A percentile compares a stretch with the other conserved stretches of the same genome.
Evolutionary conservation across 2,113 vertebrate species (phyloP).

Genomic region (Suncus etruscus): DNA sequence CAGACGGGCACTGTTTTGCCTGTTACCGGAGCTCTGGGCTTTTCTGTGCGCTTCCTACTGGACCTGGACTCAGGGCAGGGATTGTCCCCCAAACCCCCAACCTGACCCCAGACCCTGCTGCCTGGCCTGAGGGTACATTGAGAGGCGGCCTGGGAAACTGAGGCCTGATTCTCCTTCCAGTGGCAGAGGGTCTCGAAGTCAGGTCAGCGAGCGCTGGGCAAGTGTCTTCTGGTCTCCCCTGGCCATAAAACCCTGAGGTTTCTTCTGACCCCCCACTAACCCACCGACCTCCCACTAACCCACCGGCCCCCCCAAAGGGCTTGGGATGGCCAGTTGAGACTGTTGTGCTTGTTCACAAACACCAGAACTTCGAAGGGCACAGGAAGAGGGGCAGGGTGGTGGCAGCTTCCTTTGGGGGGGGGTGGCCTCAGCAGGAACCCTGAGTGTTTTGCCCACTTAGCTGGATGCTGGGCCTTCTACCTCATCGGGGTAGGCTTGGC

Average conservation of each 20-base stretch:
- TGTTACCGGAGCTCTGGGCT: slow-evolving; percentile 51
- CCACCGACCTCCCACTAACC: neutral
- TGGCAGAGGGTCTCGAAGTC: neutral
- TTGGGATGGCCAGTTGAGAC: slow-evolving; percentile 53
- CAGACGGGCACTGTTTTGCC: slow-evolving; percentile 73
- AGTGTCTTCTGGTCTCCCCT: slow-evolving; percentile 71
- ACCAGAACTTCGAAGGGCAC: neutral
- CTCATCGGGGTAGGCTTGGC: slow-evolving; percentile 75
- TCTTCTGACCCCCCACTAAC: neutral
- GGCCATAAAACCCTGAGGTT: slow-evolving; percentile 62
- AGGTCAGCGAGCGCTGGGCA: neutral
- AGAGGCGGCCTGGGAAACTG: neutral
- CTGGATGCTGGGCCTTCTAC: slow-evolving; percentile 56
- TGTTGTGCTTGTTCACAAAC: slow-evolving; percentile 11
- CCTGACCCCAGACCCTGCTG: neutral
- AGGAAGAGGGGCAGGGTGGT: neutral
- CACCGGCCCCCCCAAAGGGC: neutral
- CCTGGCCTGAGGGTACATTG: slow-evolving; percentile 61
- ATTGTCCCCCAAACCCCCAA: slow-evolving; percentile 5
- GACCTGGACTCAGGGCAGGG: slow-evolving; percentile 37
- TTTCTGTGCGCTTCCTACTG: slow-evolving; percentile 6
- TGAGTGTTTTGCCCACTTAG: neutral
- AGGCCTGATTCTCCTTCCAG: slow-evolving; percentile 27
- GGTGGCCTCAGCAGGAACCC: neutral
- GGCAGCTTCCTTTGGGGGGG: slow-evolving; percentile 20